These are phyloP conservation scores for Terrapene triunguis DNA, from an alignment of 2,113 vertebrate species.

Conservation along the genomic window DNA sequence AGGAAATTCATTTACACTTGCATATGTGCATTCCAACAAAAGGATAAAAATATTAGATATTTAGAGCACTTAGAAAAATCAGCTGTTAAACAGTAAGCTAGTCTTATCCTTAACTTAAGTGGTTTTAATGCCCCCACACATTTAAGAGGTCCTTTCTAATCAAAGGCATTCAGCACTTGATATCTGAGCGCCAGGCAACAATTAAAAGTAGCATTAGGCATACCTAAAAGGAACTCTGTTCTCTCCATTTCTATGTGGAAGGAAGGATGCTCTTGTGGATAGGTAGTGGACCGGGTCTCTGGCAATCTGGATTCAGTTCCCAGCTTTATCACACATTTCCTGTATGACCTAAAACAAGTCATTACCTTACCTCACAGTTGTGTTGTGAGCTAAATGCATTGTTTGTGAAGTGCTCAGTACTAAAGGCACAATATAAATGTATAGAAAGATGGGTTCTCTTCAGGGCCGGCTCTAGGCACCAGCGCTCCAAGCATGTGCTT, in stretches of 20 bases:
- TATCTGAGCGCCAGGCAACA: neutral
- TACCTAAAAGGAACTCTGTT: neutral
- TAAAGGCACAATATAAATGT: neutral
- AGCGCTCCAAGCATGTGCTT: no score
- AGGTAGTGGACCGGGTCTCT: slow-evolving; percentile 18
- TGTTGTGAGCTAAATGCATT: neutral
- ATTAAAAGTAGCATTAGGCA: neutral
- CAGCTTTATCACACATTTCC: neutral
- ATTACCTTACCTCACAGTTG: neutral
- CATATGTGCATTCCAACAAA: neutral
- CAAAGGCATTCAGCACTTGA: neutral
- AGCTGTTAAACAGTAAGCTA: neutral
- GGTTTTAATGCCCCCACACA: neutral
- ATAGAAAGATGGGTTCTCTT: neutral
- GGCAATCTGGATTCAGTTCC: neutral
- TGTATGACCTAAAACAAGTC: slow-evolving; percentile 18
- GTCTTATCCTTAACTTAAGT: neutral
- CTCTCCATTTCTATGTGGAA: neutral
- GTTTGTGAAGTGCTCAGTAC: neutral
- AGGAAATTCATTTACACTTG: neutral
- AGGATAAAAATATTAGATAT: neutral
- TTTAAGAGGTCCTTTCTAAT: neutral
- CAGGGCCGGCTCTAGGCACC: neutral
- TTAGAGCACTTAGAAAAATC: neutral
- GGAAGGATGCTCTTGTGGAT: neutral